These are phyloP conservation scores for Neoascia interrupta DNA, from an alignment of 2,888 invertebrate genomes.

Conservation along the genomic window DNA sequence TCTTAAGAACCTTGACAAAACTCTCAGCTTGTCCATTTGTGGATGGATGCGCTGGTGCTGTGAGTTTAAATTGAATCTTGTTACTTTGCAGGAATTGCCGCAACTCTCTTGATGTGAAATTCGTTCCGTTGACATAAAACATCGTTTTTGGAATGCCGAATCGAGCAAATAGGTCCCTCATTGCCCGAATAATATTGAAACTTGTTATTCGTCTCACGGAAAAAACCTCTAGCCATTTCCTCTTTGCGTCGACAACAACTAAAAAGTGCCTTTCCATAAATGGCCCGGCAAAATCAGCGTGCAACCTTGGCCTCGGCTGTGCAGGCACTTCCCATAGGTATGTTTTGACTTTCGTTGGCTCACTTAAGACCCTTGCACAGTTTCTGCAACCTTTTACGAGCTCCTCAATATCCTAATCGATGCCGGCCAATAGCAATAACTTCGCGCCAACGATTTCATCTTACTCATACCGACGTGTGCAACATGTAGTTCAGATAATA, in stretches of 20 bases:
- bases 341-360: constrained; percentile 4
- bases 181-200: constrained; percentile 2
- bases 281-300: constrained; percentile 16
- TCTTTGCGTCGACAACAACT: constrained; percentile 32
- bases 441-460: constrained; percentile 12
- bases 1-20: background rate
- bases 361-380: constrained; percentile 3
- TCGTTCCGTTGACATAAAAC: constrained; percentile 53
- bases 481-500: constrained; percentile 1
- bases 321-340: constrained; percentile 22
- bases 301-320: constrained; percentile 7
- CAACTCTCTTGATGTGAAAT: constrained; percentile 45
- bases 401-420: constrained; percentile 18
- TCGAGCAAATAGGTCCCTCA: background rate
- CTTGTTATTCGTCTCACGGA: constrained; percentile 1
- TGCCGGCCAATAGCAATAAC: constrained; percentile 18
- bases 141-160: constrained; percentile 25
- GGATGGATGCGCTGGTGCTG: constrained; percentile 21
- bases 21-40: background rate
- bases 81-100: constrained; percentile 20
- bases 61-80: constrained; percentile 10
- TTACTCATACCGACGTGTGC: constrained; percentile 15
- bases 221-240: background rate
- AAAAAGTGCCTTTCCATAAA: constrained; percentile 18
- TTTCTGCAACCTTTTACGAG: constrained; percentile 11